Base-by-base conservation (phyloP, 2,888 invertebrate genomes). In the Epirrita christyi region DNA sequence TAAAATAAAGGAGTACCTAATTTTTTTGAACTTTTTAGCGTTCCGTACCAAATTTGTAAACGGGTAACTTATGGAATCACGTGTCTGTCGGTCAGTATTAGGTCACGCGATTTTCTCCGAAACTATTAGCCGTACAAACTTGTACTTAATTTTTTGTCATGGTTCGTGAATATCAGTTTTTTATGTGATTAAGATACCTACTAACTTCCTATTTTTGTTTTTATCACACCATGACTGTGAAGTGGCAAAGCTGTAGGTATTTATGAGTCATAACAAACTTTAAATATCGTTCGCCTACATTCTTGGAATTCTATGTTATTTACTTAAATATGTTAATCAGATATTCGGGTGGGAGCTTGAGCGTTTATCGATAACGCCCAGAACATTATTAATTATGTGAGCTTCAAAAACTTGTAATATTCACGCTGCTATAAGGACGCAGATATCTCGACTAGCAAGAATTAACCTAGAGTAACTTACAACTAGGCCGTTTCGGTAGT, bases 401-500 rank as follows among this genome's bases (percentile, higher is more conserved):
- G 21, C 21, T 21, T 21, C 21, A 21, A n/a, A n/a, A n/a, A 21
- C 21, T 21, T 2, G 4, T 21, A 21, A 21, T 21, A 4, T 21
- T 21, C 21, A 21, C 21, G 4, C 4, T 21, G 2, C 21, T 21
- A 21, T 4, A 4, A 21, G 21, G 21, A 21, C 21, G 4, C 21
- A 21, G 21, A 21, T 21, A 21, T n/a, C n/a, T n/a, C n/a, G n/a
- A n/a, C n/a, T n/a, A n/a, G n/a, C n/a, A n/a, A n/a, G n/a, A n/a
- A n/a, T n/a, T n/a, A n/a, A n/a, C n/a, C n/a, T 21, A 21, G 21
- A 21, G 21, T 36, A 38, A 64, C 82, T 79, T 71, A 97, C 97
- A 96, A 73, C 96, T 94, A 70, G 96, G 96, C 92, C 97, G 94
- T 89, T 97, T 97, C 66, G 96, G 96, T 63, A 96, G 89, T 9